Evolutionary conservation across 2,113 vertebrate species (phyloP), one percentile per base, ranked within the genome.

Genomic region (Dicerorhinus sumatrensis): DNA sequence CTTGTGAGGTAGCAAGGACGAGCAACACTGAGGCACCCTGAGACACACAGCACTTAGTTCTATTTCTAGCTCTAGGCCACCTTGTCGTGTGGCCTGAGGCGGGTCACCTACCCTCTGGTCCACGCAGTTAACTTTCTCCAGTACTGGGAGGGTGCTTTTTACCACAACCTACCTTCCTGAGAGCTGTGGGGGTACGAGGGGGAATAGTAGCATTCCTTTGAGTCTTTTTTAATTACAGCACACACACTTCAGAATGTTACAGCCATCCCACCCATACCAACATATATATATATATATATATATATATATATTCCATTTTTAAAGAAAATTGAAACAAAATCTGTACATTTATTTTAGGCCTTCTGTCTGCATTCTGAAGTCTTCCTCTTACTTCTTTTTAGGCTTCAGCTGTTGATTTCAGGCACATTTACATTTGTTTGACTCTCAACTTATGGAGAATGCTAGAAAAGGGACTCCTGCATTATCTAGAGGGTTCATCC

Each of bases 141-240:
- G 36, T 4, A 18, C 1, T 18, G 13, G 48, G 46, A 65, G 36
- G 31, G 46, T 29, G 5, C 20, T 76, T 81, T 62, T 54, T 4
- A 62, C 31, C 62, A 8, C 0, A 21, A 56, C 18, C 12, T 5
- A 18, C 13, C 54, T 36, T 69, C 54, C 90, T 80, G 51, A 46
- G 42, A 25, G 17, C 13, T 25, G 23, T 8, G 3, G 2, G 6
- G 10, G 10, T 3, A 8, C 2, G 14, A 16, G 9, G 16, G 4
- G 18, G 23, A 56, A 56, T 14, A 62, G 51, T 8, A 16, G n/a
- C 9, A 29, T 39, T 58, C 46, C 27, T 42, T 58, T 51, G 63
- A 82, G 20, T 63, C 39, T 7, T 33, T 90, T 80, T 81, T 39
- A 62, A 17, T n/a, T 12, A 11, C 6, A 58, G 51, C 17, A 10